These are phyloP conservation scores for Heliornis fulica DNA, from an alignment of 2,113 vertebrate species.

Conservation along the genomic window DNA sequence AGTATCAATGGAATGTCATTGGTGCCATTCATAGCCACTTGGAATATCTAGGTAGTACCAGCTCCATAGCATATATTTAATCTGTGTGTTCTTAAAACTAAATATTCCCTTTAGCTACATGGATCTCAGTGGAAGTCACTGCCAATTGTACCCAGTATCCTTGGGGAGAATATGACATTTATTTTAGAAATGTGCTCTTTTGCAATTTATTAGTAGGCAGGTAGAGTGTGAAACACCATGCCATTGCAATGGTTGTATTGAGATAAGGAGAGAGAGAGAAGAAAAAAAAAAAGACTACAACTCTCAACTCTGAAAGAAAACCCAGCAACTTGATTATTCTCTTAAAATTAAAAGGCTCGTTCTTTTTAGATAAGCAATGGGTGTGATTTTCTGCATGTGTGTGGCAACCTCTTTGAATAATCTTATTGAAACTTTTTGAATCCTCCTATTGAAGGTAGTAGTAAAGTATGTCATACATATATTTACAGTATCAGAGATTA, in stretches of 20 bases:
- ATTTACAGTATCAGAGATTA: background rate
- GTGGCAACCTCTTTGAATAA: background rate
- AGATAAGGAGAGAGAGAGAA: background rate
- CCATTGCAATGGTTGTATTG: background rate
- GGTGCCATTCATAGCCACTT: background rate
- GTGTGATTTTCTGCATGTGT: background rate
- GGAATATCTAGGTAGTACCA: background rate
- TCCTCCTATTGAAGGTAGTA: background rate
- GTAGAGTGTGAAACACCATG: background rate
- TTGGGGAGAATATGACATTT: background rate
- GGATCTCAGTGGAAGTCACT: background rate
- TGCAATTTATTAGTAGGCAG: background rate
- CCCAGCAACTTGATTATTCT: background rate
- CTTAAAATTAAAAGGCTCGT: background rate
- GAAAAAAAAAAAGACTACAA: background rate
- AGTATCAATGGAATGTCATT: background rate
- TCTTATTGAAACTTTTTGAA: background rate
- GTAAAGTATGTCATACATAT: background rate
- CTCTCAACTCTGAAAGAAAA: background rate
- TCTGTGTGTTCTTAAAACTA: background rate
- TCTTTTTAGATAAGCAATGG: background rate
- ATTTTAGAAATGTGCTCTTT: background rate
- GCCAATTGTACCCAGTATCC: background rate
- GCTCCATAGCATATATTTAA: background rate
- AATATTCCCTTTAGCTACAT: background rate